Percentiles rank a stretch among this genome's conserved stretches.
Evolutionary conservation across 2,113 vertebrate genomes (phyloP).

Genomic region (Anolis sagrei): DNA sequence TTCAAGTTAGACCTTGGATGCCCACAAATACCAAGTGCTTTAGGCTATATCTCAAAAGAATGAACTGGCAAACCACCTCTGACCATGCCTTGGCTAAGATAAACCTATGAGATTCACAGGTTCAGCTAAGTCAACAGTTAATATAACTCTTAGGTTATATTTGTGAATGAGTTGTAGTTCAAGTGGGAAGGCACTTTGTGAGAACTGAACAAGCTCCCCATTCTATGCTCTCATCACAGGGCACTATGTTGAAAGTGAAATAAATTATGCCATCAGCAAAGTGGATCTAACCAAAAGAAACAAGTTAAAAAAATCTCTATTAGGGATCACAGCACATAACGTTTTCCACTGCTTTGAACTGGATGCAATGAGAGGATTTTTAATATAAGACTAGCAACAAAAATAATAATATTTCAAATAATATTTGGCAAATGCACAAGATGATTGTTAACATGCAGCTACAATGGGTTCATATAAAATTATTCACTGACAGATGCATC

Average conservation of each 20-base stretch:
- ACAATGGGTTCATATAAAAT: constrained; percentile 44
- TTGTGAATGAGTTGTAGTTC: too few species aligned
- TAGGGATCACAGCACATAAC: background rate
- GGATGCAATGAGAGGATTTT: constrained; percentile 24
- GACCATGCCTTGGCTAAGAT: too few species aligned
- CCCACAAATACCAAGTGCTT: too few species aligned
- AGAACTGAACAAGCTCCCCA: too few species aligned
- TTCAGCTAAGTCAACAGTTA: too few species aligned
- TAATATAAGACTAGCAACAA: constrained; percentile 10
- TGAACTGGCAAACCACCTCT: too few species aligned
- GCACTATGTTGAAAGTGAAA: background rate
- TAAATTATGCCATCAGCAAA: constrained; percentile 2
- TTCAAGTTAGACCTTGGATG: too few species aligned
- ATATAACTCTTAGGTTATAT: too few species aligned
- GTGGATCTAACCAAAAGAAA: background rate
- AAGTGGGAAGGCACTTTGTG: too few species aligned
- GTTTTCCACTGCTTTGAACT: constrained; percentile 48
- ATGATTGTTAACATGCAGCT: constrained; percentile 42
- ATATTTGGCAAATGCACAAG: constrained; percentile 6
- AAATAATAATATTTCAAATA: constrained; percentile 39
- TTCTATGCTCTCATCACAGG: too few species aligned
- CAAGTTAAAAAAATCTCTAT: background rate
- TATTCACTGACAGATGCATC: constrained; percentile 8
- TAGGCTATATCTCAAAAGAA: too few species aligned
- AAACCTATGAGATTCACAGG: too few species aligned